Evolutionary conservation across 2,113 vertebrate genomes (phyloP), one percentile per base, ranked within the genome.

Genomic region (Porphyrio hochstetteri): DNA sequence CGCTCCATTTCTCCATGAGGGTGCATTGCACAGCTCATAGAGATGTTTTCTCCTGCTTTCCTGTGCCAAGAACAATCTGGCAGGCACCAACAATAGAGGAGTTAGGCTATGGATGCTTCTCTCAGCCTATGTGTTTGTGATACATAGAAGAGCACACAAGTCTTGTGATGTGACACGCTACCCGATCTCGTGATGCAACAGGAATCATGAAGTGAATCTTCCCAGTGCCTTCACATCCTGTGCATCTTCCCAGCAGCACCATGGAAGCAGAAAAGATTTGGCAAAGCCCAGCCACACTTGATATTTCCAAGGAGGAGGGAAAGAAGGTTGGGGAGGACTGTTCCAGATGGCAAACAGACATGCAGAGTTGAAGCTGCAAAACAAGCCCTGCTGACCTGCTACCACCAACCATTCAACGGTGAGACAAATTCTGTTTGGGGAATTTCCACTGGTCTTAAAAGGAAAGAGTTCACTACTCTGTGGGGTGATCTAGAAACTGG

Each of bases 71-170:
- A 88, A 60, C 65, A 38, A 42, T 20, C 44, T 56, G 38, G 27
- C 59, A 85, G 13, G 59, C 31, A 88, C 55, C 63, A 88, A 68
- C 23, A 82, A 12, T 0, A 84, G 52, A 90, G n/a, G 23, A 81
- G 11, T 14, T 19, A 12, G 31, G 24, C 35, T 91, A 13, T 52
- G 53, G 13, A 21, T 44, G 50, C 21, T 78, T 8, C 31, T 59
- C 38, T 70, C 67, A 69, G 48, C 8, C 70, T 64, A 7, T 6
- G 3, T 61, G 64, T 44, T 75, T 44, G n/a, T 16, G 25, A 7
- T 4, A 23, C 0, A 2, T 38, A 3, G 4, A 63, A 53, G 0
- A 8, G 25, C 33, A 33, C 2, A 1, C 11, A 4, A 3, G 11
- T 44, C 79, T 63, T 77, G 48, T 48, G 65, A 72, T 1, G 1